These are phyloP conservation scores for Deilephila elpenor DNA, from an alignment of 2,888 invertebrate genomes.

Conservation along the genomic window DNA sequence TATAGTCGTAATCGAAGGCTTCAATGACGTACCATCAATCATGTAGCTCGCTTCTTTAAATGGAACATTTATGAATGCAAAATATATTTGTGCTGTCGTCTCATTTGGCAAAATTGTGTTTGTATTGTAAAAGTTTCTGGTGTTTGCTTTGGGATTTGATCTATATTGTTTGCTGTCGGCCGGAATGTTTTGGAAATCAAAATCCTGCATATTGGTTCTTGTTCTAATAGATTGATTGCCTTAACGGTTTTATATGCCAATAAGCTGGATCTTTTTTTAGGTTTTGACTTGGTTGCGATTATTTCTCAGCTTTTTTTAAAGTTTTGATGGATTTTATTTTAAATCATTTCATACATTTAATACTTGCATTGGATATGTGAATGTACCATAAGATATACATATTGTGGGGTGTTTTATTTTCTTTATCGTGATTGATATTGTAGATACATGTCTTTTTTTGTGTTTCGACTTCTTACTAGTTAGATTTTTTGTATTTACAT, in stretches of 20 bases:
- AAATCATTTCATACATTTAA: no score
- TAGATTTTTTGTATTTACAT: no score
- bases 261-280: not conserved
- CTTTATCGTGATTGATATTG: no score
- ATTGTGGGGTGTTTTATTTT: no score
- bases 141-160: not conserved
- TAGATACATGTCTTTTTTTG: no score
- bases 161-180: not conserved
- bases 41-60: conserved; percentile 67
- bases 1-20: conserved; percentile 67
- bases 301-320: no score
- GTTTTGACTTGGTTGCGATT: no score
- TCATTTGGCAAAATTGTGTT: conserved; percentile 37
- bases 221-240: not conserved
- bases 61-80: conserved; percentile 71
- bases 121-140: conserved; percentile 19
- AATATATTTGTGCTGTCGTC: conserved; percentile 57
- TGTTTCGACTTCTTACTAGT: no score
- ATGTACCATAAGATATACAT: no score
- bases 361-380: no score
- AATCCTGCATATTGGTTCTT: not conserved
- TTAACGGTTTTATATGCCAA: not conserved
- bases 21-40: conserved; percentile 70
- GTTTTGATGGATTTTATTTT: no score
- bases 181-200: not conserved